Base-by-base conservation (phyloP, 1,140 invertebrate genomes). In the Hydropsyche tenuis region DNA sequence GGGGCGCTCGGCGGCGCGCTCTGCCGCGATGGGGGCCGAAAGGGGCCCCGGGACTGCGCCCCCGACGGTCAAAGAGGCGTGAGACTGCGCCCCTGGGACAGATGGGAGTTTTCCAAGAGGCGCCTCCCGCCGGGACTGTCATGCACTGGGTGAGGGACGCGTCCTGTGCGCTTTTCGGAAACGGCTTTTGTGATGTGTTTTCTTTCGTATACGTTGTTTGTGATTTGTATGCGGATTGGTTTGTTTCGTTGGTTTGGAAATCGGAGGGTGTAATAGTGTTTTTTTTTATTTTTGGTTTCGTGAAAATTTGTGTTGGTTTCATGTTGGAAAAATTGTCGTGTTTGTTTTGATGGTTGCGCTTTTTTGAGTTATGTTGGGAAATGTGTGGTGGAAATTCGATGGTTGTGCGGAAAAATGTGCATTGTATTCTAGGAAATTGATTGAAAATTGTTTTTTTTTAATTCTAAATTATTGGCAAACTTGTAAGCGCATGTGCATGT, bases 101-200 rank as follows among this genome's bases (percentile, higher is more conserved):
- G 68, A 70, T 70, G 68, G 68, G 68, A 70, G 68, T 70, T 53
- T 70, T 56, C 45, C 42, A 70, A 46, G 68, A 70, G 37, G 68
- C 68, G 51, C 51, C 68, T 70, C 68, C 68, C 68, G 46, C 68
- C 25, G 68, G 68, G 68, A 70, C 45, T 56, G 48, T 70, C 20
- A 70, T 70, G 68, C 68, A 70, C 68, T 70, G 68, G 68, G 68
- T 70, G 37, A 70, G 68, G 2, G 16, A 48, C 62, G 20, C 20
- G 30, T 37, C 3, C 30, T 37, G 3, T 4, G 30, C 9, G 4
- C 14, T 16, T 51, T 51, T 51, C 14, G 46, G 14, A 51, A 51
- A 51, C n/a, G n/a, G n/a, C n/a, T n/a, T n/a, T n/a, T n/a, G n/a
- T n/a, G n/a, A 23, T 23, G 3, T 60, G 6, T 60, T 60, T 60